phyloP scores from a whole-genome alignment of 2,888 invertebrate species.

The Scrobipalpa costella region DNA sequence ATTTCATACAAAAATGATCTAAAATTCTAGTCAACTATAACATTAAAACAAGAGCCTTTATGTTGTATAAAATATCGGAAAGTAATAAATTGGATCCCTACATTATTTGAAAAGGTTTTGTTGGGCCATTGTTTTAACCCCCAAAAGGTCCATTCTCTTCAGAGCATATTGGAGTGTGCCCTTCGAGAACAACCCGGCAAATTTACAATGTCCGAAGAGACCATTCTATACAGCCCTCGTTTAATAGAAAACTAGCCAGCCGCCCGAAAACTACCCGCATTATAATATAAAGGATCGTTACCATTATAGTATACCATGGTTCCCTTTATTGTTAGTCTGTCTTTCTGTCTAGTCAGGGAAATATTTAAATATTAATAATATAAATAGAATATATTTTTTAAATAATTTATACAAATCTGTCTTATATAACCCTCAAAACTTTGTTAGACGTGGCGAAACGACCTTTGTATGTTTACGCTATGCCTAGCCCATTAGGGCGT shows the following conservation, averaged over 20 bases:
- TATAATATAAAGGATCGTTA: not conserved
- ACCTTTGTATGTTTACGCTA: too few relatives aligned
- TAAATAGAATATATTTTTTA: too few relatives aligned
- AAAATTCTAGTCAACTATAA: not conserved
- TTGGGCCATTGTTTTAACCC: constrained; percentile 1
- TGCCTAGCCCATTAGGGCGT: too few relatives aligned
- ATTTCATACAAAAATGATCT: not conserved
- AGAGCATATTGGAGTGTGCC: not conserved
- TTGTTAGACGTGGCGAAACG: too few relatives aligned
- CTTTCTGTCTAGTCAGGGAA: too few relatives aligned
- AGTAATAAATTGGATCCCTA: constrained; percentile 7
- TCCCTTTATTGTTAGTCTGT: too few relatives aligned
- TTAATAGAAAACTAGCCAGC: constrained; percentile 5
- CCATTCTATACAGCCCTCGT: not conserved
- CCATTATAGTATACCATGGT: too few relatives aligned
- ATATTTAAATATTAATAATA: too few relatives aligned
- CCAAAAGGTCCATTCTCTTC: constrained; percentile 14
- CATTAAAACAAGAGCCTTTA: constrained; percentile 5
- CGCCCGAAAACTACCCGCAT: not conserved
- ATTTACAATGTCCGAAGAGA: constrained; percentile 1
- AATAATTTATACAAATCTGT: too few relatives aligned
- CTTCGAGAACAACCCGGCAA: not conserved
- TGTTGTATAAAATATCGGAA: not conserved
- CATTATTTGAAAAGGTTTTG: constrained; percentile 9
- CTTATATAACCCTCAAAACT: too few relatives aligned